Evolutionary conservation across 2,113 vertebrate species (phyloP), one percentile per base, ranked within the genome.

Genomic region (Synodontis membranacea): DNA sequence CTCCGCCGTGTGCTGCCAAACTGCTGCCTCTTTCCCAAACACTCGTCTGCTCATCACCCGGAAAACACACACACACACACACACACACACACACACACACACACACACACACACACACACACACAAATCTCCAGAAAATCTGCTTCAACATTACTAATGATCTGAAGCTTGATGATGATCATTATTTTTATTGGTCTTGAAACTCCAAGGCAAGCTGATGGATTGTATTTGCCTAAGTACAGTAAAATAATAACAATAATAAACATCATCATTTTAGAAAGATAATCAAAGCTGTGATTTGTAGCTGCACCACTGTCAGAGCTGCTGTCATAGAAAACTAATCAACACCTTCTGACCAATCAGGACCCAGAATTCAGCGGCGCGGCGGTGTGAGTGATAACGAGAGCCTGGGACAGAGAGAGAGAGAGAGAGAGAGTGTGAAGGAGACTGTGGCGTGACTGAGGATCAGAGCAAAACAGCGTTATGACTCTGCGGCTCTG

Each of bases 21-120:
- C 75, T n/a, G 31, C 78, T 80, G 78, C 78, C 37, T 80, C 78
- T 52, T 82, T 64, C 39, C 54, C 39, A 82, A 68, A 83, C 64
- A 42, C 66, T 84, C 83, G 34, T n/a, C 68, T 75, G 78, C 78
- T 56, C 82, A 74, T 84, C 83, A 72, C 14, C 46, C 48, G 14
- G 7, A 39, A 31, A 52, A 8, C 39, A 2, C n/a, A 39, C 11
- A 66, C 64, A 70, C 72, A 56, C 48, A 54, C 8, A 39, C 9
- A 25, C 50, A 52, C 76, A 39, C 66, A 28, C 11, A 66, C 64
- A 70, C 72, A 56, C 48, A 54, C 8, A 39, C 9, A 25, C 50
- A 52, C 76, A 39, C 66, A 28, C n/a, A 39, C 11, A 66, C 64
- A 70, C 72, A 56, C 48, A 54, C 8, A 39, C 9, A 25, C 50